Conservation (phyloP, 1,140 invertebrate species). For the Acyrthosiphon pisum region DNA sequence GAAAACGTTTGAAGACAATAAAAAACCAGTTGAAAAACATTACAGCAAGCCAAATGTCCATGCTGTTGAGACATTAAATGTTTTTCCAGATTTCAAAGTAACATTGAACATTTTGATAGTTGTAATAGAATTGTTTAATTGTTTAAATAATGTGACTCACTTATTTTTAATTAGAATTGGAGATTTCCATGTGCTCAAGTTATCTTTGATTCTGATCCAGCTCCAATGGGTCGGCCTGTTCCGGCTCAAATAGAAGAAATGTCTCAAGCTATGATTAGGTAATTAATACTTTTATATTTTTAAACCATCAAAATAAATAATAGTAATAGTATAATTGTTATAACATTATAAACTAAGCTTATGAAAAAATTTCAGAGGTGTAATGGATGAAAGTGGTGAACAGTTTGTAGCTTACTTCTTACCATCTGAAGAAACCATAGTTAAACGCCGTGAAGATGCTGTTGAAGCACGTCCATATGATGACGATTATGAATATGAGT, state of each 20-base stretch:
- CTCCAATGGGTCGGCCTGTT: constrained; percentile 80
- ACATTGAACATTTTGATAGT: constrained; percentile 47
- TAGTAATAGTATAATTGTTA: not conserved
- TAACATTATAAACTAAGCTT: not conserved
- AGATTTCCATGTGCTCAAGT: constrained; percentile 98
- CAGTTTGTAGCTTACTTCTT: constrained; percentile 99
- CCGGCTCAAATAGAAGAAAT: constrained; percentile 93
- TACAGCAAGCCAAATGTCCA: constrained; percentile 94
- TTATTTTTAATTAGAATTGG: constrained; percentile 73
- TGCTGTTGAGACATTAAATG: constrained; percentile 86
- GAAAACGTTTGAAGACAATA: constrained; percentile 95
- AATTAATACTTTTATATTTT: constrained; percentile 51
- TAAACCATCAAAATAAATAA: not conserved
- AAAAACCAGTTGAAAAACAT: constrained; percentile 86
- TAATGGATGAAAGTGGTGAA: constrained; percentile 97
- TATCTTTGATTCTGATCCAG: constrained; percentile 97
- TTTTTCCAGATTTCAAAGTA: constrained; percentile 94
- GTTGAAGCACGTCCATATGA: constrained; percentile 81
- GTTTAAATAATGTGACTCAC: not conserved
- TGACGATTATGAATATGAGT: constrained; percentile 92
- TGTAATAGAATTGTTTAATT: not conserved
- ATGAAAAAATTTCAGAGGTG: constrained; percentile 75
- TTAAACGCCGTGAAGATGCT: constrained; percentile 84
- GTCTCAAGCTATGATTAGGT: constrained; percentile 98
- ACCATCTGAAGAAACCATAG: constrained; percentile 90